A percentile compares a stretch with the other conserved stretches of the same genome.
Conservation (phyloP, 2,797 vertebrate species). For the Anableps anableps region DNA sequence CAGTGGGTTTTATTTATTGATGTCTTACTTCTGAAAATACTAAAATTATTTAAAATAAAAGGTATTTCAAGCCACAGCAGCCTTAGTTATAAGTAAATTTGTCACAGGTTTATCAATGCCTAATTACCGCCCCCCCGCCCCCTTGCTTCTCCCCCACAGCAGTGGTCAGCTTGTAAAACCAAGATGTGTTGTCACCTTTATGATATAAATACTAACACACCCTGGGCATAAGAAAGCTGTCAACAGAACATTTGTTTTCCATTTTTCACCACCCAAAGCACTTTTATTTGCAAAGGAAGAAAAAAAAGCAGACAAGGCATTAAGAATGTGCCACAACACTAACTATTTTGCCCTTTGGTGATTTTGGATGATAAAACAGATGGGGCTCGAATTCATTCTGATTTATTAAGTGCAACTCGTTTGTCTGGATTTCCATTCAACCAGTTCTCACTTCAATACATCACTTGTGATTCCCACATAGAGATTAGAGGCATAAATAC, state of each 20-base stretch:
- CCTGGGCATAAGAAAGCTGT: slow-evolving; percentile 97
- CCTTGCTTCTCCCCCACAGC: slow-evolving; percentile 51
- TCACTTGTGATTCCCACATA: slow-evolving; percentile 38
- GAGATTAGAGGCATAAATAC: slow-evolving; percentile 34
- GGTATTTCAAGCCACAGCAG: slow-evolving; percentile 46
- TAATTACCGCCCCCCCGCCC: slow-evolving; percentile 63
- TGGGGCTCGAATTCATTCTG: slow-evolving; percentile 74
- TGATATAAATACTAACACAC: slow-evolving; percentile 89
- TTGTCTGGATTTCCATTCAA: slow-evolving; percentile 56
- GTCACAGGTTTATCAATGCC: slow-evolving; percentile 58
- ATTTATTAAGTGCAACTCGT: slow-evolving; percentile 65
- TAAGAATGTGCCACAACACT: slow-evolving; percentile 80
- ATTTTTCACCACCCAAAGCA: slow-evolving; percentile 97
- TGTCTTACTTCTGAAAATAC: slow-evolving; percentile 25
- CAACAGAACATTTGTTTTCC: slow-evolving; percentile 97
- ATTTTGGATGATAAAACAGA: slow-evolving; percentile 79
- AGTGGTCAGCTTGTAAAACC: slow-evolving; percentile 79
- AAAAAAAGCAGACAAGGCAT: slow-evolving; percentile 81
- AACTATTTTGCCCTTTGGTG: slow-evolving; percentile 83
- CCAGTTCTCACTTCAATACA: slow-evolving; percentile 69
- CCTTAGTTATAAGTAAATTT: slow-evolving; percentile 60
- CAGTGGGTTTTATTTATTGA: slow-evolving; percentile 19
- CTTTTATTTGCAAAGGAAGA: slow-evolving; percentile 71
- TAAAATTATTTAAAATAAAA: slow-evolving; percentile 34
- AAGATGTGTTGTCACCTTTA: slow-evolving; percentile 84